A percentile compares a stretch with the other conserved stretches of the same genome.
phyloP scores from a whole-genome alignment of 2,888 invertebrate genomes.

The Phragmatobia fuliginosa region DNA sequence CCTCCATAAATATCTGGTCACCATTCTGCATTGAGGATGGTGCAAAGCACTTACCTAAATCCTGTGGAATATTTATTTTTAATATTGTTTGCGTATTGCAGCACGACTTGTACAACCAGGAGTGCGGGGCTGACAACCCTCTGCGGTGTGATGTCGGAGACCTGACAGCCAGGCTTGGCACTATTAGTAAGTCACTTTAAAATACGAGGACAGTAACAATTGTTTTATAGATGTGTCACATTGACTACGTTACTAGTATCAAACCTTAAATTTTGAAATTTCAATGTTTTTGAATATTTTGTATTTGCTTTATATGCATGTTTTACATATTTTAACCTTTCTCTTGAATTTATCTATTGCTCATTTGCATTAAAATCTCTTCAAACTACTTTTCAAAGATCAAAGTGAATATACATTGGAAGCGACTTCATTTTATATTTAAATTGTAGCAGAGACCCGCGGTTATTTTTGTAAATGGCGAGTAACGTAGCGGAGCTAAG shows the following conservation, averaged over 20 bases:
- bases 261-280: not conserved
- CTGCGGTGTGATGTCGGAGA: slow-evolving; percentile 97
- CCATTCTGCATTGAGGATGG: too few species aligned
- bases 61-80: not conserved
- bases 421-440: too few species aligned
- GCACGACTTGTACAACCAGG: slow-evolving; percentile 94
- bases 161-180: slow-evolving; percentile 93
- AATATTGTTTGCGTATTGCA: slow-evolving; percentile 63
- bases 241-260: not conserved
- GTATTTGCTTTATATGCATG: not conserved
- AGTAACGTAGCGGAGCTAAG: too few species aligned
- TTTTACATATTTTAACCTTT: too few species aligned
- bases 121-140: slow-evolving; percentile 96
- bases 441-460: too few species aligned
- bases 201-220: not conserved
- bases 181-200: slow-evolving; percentile 86
- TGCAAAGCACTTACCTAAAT: not conserved
- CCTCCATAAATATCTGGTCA: too few species aligned
- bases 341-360: too few species aligned
- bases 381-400: too few species aligned
- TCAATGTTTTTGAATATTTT: not conserved
- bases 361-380: too few species aligned
- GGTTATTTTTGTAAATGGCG: too few species aligned
- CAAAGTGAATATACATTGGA: too few species aligned
- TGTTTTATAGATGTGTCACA: not conserved